A percentile compares a stretch with the other conserved stretches of the same genome.
phyloP scores from a whole-genome alignment of 2,113 vertebrate genomes.

The Phodopus roborovskii region DNA sequence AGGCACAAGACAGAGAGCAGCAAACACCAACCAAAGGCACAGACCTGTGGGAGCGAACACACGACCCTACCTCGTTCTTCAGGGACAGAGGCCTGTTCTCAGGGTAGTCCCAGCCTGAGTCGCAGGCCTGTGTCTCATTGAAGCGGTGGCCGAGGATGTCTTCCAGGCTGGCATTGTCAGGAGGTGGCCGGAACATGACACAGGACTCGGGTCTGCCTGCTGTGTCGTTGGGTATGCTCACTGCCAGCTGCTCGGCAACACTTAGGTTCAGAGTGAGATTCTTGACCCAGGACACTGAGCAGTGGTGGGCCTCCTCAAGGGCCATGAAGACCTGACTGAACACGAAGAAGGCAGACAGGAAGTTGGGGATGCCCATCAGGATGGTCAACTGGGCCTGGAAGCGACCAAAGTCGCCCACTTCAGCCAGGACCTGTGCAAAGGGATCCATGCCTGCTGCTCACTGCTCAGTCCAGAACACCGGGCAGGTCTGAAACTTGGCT shows the following conservation, averaged over 20 bases:
- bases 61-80: conserved; percentile 83
- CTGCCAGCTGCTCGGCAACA: conserved; percentile 81
- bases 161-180: conserved; percentile 83
- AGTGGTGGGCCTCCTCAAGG: conserved; percentile 85
- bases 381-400: conserved; percentile 90
- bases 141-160: conserved; percentile 84
- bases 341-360: conserved; percentile 86
- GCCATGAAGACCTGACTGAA: conserved; percentile 91
- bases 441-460: conserved; percentile 64
- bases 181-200: conserved; percentile 88
- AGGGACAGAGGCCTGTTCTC: conserved; percentile 82
- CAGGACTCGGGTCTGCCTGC: conserved; percentile 88
- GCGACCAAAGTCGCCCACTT: conserved; percentile 89
- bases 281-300: conserved; percentile 91
- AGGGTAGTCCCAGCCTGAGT: conserved; percentile 86
- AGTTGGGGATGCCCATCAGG: conserved; percentile 83
- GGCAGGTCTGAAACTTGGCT: background rate
- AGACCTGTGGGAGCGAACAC: too few species aligned
- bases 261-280: conserved; percentile 86
- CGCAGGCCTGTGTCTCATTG: conserved; percentile 84
- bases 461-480: background rate
- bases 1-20: too few species aligned
- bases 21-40: too few species aligned
- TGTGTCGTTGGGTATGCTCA: conserved; percentile 86
- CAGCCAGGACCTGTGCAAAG: conserved; percentile 87